Evolutionary conservation across 2,888 invertebrate species (phyloP).

Genomic region (Eledona agricola): DNA sequence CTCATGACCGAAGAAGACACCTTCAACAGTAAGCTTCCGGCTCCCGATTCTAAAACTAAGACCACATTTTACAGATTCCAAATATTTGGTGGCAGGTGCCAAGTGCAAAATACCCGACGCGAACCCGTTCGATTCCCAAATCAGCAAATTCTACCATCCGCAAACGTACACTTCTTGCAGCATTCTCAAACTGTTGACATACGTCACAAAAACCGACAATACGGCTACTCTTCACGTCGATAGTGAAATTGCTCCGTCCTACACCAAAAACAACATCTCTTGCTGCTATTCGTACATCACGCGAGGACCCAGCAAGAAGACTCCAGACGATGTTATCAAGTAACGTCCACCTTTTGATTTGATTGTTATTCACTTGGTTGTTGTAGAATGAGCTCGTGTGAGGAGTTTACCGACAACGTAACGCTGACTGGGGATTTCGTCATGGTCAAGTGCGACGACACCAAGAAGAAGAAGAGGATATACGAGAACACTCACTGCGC

Average conservation of each 20-base stretch:
- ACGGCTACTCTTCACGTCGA: conserved; percentile 56
- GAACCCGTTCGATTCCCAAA: conserved; percentile 67
- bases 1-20: conserved; percentile 9
- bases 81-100: conserved; percentile 68
- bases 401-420: conserved; percentile 60
- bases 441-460: conserved; percentile 64
- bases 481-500: conserved; percentile 69
- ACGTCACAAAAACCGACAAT: conserved; percentile 53
- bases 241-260: conserved; percentile 49
- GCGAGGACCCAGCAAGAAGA: conserved; percentile 40
- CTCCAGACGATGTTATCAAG: conserved; percentile 51
- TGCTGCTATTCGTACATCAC: conserved; percentile 55
- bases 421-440: conserved; percentile 63
- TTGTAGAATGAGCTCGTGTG: too few species aligned
- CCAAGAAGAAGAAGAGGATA: conserved; percentile 47
- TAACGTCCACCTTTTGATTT: conserved; percentile 39
- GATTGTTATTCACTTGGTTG: conserved; percentile 5
- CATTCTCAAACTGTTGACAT: conserved; percentile 56
- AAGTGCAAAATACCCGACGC: conserved; percentile 72
- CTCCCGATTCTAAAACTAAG: not conserved
- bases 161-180: conserved; percentile 67
- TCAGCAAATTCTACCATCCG: conserved; percentile 65
- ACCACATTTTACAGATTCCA: conserved; percentile 47
- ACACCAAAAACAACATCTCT: conserved; percentile 48
- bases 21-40: conserved; percentile 8